A percentile compares a stretch with the other conserved stretches of the same genome.
These are phyloP conservation scores for Pycnonotus jocosus DNA, from an alignment of 2,113 vertebrate species.

Conservation along the genomic window DNA sequence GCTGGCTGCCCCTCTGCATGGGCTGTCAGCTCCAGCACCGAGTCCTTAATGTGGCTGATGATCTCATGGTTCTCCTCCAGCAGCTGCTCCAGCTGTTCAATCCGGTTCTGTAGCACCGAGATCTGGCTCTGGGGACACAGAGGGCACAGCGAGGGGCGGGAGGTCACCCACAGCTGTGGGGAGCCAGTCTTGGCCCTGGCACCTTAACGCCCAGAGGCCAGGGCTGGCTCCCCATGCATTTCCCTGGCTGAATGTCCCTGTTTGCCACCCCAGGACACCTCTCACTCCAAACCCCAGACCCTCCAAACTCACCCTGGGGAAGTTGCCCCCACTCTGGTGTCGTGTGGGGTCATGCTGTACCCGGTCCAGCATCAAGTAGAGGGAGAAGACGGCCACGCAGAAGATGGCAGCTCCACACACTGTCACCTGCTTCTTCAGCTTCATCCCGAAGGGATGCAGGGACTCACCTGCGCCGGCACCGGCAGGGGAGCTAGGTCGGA, in stretches of 20 bases:
- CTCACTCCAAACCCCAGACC: neutral
- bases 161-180: neutral
- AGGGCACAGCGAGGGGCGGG: fast-evolving
- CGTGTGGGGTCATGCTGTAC: conserved; percentile 92
- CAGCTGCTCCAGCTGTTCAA: conserved; percentile 97
- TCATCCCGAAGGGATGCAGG: conserved; percentile 74
- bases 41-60: conserved; percentile 99
- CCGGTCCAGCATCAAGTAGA: conserved; percentile 97
- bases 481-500: neutral
- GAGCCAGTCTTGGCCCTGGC: neutral
- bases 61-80: conserved; percentile 98
- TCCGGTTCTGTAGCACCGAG: conserved; percentile 96
- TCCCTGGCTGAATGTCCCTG: neutral
- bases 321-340: conserved; percentile 88
- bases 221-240: neutral
- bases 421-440: conserved; percentile 97
- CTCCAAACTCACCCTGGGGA: conserved; percentile 83
- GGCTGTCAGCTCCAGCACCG: conserved; percentile 95
- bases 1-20: conserved; percentile 72
- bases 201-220: neutral
- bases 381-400: conserved; percentile 97
- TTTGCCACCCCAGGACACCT: neutral
- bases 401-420: conserved; percentile 96
- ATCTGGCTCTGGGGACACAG: conserved; percentile 85
- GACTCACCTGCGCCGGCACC: neutral